Evolutionary conservation across 2,888 invertebrate species (phyloP).

Genomic region (Poecilus cupreus): DNA sequence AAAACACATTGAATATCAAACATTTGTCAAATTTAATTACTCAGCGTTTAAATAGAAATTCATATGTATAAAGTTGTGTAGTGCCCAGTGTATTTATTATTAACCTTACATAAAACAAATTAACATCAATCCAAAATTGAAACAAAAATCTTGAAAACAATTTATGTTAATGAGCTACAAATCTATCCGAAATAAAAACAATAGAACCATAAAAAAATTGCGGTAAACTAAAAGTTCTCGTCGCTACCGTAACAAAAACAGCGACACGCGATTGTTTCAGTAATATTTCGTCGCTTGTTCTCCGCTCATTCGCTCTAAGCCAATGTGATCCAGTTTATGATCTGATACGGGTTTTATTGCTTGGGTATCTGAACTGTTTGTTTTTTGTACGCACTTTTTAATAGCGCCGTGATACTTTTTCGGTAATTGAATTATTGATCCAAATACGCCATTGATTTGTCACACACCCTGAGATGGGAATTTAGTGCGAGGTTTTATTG

Average conservation of each 20-base stretch:
- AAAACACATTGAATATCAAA: too few relatives aligned
- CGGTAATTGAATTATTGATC: conserved; percentile 38
- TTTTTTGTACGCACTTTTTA: conserved; percentile 32
- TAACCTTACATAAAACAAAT: not conserved
- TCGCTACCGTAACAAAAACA: not conserved
- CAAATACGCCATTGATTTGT: conserved; percentile 9
- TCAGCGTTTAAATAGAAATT: too few relatives aligned
- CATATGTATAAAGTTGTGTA: too few relatives aligned
- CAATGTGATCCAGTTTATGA: conserved; percentile 46
- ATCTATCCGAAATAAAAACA: not conserved
- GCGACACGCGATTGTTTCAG: not conserved
- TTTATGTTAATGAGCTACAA: not conserved
- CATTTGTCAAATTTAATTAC: too few relatives aligned
- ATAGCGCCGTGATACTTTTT: conserved; percentile 29
- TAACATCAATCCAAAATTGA: not conserved
- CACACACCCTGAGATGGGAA: conserved; percentile 3
- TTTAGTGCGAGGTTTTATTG: conserved; percentile 11
- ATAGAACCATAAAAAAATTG: conserved; percentile 22
- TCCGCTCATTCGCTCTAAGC: not conserved
- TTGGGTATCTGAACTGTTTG: not conserved
- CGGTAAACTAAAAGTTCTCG: not conserved
- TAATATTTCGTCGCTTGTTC: not conserved
- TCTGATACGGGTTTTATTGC: conserved; percentile 42
- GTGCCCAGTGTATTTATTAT: too few relatives aligned
- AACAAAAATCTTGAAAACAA: not conserved